Base-by-base conservation (phyloP, 2,113 vertebrate species). In the Xenopus borealis region DNA sequence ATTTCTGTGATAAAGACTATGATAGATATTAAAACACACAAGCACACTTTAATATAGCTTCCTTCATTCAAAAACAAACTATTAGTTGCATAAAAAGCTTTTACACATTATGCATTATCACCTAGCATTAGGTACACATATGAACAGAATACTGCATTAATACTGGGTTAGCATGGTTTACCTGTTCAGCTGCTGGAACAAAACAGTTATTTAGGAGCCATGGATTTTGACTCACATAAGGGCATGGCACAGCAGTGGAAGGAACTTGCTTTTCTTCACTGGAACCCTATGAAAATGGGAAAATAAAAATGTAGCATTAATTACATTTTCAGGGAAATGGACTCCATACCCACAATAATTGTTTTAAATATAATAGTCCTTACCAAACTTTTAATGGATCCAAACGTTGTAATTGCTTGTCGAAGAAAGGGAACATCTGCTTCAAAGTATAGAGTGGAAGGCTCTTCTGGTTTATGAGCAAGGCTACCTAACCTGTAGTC, bases 381-480 rank as follows among this genome's bases (percentile, higher is more conserved):
- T 74, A 97, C 95, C 87, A 92, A 88, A 0, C 93, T 91, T 33
- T 86, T 89, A 77, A 98, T 91, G 30, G 90, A 87, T 18, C 97
- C 97, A 83, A 98, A 98, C 0, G 94, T 93, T 61, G 94, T 96
- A 85, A 99, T 98, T 57, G 95, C 93, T 80, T 96, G 90, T 10
- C 93, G 94, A 81, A 99, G 91, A 57, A 90, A 88, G 20, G 89
- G 84, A 0, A 88, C 73, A 71, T 99, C 95, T 0, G 95, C 95
- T 52, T 94, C 92, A 85, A 99, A 98, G 75, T 91, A 90, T 66
- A 99, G 85, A 50, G 94, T 82, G 66, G 94, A 92, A 0, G 93
- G 94, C 85, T 98, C 97, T 79, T 99, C 96, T 0, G 96, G 96
- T 50, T 92, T 94, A 78, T 98, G 86, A 78, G 89, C 92, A 67